phyloP scores from a whole-genome alignment of 2,113 vertebrate species.

The Sakesphorus luctuosus region DNA sequence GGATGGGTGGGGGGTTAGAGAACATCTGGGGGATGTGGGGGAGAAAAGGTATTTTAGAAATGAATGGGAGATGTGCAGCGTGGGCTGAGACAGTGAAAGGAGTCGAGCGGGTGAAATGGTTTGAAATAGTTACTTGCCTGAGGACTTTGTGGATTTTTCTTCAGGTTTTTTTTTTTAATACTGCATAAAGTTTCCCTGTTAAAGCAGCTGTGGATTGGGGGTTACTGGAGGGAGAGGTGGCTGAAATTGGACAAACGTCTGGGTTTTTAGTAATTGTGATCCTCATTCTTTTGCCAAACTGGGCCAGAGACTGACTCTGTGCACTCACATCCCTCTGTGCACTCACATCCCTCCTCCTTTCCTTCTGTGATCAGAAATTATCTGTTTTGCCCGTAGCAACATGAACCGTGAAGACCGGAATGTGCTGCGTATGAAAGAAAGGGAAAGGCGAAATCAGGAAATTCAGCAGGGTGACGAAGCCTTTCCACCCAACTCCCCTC shows the following conservation, averaged over 20 bases:
- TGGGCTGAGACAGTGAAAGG: neutral
- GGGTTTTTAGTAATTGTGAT: neutral
- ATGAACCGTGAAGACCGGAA: conserved; percentile 99
- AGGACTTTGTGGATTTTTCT: conserved; percentile 1
- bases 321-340: neutral
- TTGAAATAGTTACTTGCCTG: conserved; percentile 21
- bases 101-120: neutral
- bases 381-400: conserved; percentile 87
- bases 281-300: neutral
- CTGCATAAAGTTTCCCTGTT: neutral
- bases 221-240: neutral
- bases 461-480: conserved; percentile 95
- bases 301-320: neutral
- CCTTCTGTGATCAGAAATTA: conserved; percentile 55
- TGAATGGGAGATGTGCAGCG: neutral
- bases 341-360: neutral
- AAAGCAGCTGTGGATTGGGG: neutral
- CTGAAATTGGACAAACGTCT: neutral
- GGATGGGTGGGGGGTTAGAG: neutral
- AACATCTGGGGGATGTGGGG: conserved; percentile 6
- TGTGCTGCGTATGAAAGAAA: conserved; percentile 99
- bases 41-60: conserved; percentile 23
- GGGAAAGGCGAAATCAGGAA: conserved; percentile 88
- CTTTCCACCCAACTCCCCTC: conserved; percentile 96
- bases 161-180: neutral